Percentiles rank a stretch among this genome's conserved stretches.
phyloP scores from a whole-genome alignment of 2,113 vertebrate species.

The Zosterops hypoxanthus region DNA sequence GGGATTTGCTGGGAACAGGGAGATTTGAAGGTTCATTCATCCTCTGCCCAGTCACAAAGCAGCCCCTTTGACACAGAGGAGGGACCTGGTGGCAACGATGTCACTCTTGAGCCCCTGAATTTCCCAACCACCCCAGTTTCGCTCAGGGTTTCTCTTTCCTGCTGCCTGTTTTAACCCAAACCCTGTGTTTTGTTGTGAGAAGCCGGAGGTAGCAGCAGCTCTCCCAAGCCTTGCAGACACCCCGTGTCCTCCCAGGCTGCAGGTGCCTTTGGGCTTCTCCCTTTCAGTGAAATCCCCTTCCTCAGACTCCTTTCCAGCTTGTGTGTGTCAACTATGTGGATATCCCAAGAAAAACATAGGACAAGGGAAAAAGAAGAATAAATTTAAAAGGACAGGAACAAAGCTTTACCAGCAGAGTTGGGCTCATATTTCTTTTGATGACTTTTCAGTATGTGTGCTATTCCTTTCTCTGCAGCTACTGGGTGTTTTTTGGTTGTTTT shows the following conservation, averaged over 20 bases:
- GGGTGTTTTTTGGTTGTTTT: neutral
- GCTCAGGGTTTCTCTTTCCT: neutral
- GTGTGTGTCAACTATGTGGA: slow-evolving; percentile 12
- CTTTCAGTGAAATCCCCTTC: neutral
- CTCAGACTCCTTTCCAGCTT: neutral
- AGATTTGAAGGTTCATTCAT: rapidly evolving
- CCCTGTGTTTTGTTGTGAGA: neutral
- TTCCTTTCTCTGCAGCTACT: slow-evolving; percentile 39
- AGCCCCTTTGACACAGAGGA: rapidly evolving
- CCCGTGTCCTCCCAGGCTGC: rapidly evolving
- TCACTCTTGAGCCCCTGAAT: neutral
- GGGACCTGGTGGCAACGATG: neutral
- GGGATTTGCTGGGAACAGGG: neutral
- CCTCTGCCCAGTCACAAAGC: rapidly evolving
- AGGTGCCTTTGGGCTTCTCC: neutral
- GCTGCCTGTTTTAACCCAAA: neutral
- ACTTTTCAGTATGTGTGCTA: slow-evolving; percentile 65
- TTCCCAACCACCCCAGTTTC: neutral
- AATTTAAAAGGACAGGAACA: slow-evolving; percentile 58
- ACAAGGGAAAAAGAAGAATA: slow-evolving; percentile 11
- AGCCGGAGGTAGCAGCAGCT: neutral
- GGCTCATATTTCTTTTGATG: slow-evolving; percentile 66
- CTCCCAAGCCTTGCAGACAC: neutral
- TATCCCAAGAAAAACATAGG: slow-evolving; percentile 52
- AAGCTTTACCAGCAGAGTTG: slow-evolving; percentile 56